These are phyloP conservation scores for Lophius americanus DNA, from an alignment of 2,797 vertebrate genomes.

Conservation along the genomic window DNA sequence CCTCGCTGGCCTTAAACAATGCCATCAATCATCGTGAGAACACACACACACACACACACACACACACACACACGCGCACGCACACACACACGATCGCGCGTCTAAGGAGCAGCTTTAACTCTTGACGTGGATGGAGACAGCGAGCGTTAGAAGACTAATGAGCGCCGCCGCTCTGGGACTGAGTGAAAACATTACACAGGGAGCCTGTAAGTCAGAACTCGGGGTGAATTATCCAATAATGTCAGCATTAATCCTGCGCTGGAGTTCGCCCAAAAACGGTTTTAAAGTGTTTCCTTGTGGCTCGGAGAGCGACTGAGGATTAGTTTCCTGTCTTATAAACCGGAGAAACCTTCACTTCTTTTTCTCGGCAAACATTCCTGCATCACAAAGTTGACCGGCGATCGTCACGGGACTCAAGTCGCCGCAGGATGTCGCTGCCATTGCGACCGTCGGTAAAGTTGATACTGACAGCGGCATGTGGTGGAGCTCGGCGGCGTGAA, in stretches of 20 bases:
- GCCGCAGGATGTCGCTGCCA: too few species aligned
- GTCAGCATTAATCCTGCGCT: constrained; percentile 30
- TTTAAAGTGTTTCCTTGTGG: constrained; percentile 43
- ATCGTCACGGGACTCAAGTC: too few species aligned
- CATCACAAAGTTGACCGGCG: too few species aligned
- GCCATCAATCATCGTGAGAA: constrained; percentile 79
- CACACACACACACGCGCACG: constrained; percentile 63
- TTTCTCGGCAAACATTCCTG: too few species aligned
- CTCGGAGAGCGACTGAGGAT: constrained; percentile 16
- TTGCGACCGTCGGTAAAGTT: too few species aligned
- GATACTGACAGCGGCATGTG: too few species aligned
- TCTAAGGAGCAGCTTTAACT: constrained; percentile 37
- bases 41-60: constrained; percentile 63
- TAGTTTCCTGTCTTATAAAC: constrained; percentile 1
- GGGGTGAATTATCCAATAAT: neutral
- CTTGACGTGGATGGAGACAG: constrained; percentile 24
- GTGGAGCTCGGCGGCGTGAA: too few species aligned
- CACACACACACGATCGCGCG: constrained; percentile 48
- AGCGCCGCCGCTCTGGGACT: constrained; percentile 32
- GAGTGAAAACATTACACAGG: constrained; percentile 40
- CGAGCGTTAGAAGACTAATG: constrained; percentile 35
- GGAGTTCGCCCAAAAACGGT: constrained; percentile 46
- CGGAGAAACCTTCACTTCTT: too few species aligned
- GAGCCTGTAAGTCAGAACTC: constrained; percentile 44
- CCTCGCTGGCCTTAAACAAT: constrained; percentile 83